Percentiles rank a stretch among this genome's conserved stretches.
phyloP scores from a whole-genome alignment of 2,113 vertebrate species.

The Brienomyrus longianalis region DNA sequence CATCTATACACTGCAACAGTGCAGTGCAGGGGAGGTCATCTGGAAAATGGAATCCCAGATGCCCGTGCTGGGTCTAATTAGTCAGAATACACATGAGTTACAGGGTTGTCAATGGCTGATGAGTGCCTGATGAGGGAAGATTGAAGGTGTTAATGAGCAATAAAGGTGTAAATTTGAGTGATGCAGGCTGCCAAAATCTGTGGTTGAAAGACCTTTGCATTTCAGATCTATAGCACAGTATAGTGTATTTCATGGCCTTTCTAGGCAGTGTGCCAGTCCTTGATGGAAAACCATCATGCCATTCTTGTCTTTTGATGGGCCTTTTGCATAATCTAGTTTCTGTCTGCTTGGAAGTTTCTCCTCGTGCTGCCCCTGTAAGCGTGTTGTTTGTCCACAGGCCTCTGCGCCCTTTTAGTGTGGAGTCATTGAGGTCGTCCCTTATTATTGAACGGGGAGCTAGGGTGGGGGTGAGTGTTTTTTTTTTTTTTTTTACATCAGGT shows the following conservation, averaged over 20 bases:
- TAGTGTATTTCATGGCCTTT: neutral
- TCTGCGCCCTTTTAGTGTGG: neutral
- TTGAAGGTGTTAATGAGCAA: neutral
- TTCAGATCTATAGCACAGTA: neutral
- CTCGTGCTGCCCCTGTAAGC: neutral
- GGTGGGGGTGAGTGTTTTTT: neutral
- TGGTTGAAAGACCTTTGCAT: neutral
- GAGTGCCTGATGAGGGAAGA: neutral
- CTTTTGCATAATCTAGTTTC: neutral
- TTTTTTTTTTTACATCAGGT: constrained; percentile 1
- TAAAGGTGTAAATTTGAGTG: neutral
- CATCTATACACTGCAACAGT: neutral
- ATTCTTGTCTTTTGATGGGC: neutral
- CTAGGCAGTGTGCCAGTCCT: neutral
- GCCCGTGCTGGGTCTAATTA: neutral
- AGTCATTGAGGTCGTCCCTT: neutral
- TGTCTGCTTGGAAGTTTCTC: neutral
- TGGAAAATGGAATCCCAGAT: neutral
- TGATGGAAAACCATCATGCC: neutral
- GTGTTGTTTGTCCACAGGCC: neutral
- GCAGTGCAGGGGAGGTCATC: neutral
- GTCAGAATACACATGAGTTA: neutral
- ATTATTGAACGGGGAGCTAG: neutral
- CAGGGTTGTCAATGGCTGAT: neutral
- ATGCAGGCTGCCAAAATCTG: neutral